These are phyloP conservation scores for Brenthis ino DNA, from an alignment of 2,888 invertebrate species.

Conservation along the genomic window DNA sequence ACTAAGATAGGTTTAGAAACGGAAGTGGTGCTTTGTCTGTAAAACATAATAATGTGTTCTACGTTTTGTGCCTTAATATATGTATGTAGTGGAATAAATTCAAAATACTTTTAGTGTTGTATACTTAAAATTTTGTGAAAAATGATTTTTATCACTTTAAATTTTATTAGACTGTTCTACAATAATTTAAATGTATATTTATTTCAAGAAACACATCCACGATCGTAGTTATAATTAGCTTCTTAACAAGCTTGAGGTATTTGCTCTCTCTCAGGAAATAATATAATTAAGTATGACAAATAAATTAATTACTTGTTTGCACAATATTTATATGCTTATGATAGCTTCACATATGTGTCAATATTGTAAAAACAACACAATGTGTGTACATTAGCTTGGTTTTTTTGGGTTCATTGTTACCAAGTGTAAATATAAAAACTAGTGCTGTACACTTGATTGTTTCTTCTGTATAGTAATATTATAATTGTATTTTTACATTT, in stretches of 20 bases:
- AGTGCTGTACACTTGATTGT: no score
- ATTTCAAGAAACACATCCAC: slow-evolving; percentile 17
- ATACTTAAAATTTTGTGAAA: no score
- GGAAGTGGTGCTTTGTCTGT: neutral
- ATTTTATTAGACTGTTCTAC: neutral
- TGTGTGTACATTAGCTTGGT: neutral
- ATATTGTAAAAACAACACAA: neutral
- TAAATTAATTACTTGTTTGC: slow-evolving; percentile 32
- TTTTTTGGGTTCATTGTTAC: neutral
- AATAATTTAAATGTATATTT: neutral
- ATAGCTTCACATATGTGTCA: neutral
- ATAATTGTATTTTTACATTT: no score
- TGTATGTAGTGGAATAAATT: neutral
- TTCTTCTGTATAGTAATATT: no score
- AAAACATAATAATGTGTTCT: neutral
- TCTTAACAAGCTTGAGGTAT: slow-evolving; percentile 29
- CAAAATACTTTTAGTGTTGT: no score
- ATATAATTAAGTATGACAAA: slow-evolving; percentile 22
- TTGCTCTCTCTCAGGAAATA: slow-evolving; percentile 27
- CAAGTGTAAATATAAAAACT: no score
- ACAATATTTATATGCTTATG: slow-evolving; percentile 23
- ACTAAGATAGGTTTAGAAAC: slow-evolving; percentile 5
- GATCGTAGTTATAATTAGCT: slow-evolving; percentile 28
- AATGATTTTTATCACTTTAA: no score
- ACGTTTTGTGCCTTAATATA: neutral